Evolutionary conservation across 2,888 invertebrate genomes (phyloP), one percentile per base, ranked within the genome.

Genomic region (Dastarcus helophoroides): DNA sequence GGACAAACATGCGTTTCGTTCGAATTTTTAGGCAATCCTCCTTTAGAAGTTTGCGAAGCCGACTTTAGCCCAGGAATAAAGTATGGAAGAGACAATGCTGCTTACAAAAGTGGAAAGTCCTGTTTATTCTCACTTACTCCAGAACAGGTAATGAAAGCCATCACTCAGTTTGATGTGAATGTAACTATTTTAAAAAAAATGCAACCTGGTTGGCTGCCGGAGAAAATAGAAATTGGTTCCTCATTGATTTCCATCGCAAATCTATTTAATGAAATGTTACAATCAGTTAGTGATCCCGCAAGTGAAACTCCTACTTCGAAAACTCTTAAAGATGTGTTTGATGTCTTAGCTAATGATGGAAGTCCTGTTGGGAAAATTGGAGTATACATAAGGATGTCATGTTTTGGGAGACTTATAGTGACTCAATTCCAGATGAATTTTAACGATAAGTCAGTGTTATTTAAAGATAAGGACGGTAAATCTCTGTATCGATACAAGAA

Each of bases 81-180:
- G 27, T 41, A 44, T 35, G 37, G 44, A 22, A 22, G 37, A 28
- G 56, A 63, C 2, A 64, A 65, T 7, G 46, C 40, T 3, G 54
- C 62, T 1, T 69, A 74, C 33, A 73, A 71, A 47, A 74, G 64
- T 41, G 77, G 77, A 14, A 77, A 76, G 53, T 77, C 77, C 1
- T 76, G 76, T 42, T 57, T 78, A n/a, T 78, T 78, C 47, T 74
- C 74, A 1, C 53, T 78, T 3, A 68, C 71, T 14, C 63, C 69
- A 23, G 42, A 51, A 4, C 69, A 72, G 15, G 68, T 76, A 1
- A 47, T 48, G n/a, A 55, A 62, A 23, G 70, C 71, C 1, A 56
- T 69, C 47, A 56, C 56, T 32, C 63, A 63, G 25, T 76, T 76
- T 44, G 71, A 73, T 2, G 51, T 78, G 2, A 62, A 60, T 29